Evolutionary conservation across 2,797 vertebrate genomes (phyloP).

Genomic region (Artibeus lituratus): DNA sequence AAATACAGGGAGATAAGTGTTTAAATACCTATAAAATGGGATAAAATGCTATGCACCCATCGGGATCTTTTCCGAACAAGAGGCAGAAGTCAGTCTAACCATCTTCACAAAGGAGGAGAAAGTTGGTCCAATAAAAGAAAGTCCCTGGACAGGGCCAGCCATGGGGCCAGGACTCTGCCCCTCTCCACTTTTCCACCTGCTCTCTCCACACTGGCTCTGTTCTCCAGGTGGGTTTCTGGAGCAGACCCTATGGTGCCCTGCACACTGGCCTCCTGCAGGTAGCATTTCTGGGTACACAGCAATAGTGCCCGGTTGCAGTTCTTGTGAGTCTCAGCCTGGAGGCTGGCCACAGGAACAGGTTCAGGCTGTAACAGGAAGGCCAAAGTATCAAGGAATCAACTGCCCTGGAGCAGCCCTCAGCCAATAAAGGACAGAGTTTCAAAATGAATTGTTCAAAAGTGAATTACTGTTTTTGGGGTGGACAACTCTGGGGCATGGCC

Average conservation of each 20-base stretch:
- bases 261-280: no score
- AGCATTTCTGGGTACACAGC: background rate
- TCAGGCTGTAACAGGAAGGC: background rate
- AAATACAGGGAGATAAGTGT: background rate
- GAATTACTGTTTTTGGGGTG: background rate
- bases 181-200: background rate
- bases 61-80: background rate
- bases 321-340: background rate
- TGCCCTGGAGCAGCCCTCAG: background rate
- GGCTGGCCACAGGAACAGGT: background rate
- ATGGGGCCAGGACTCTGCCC: no score
- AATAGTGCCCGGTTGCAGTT: rapidly evolving
- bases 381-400: background rate
- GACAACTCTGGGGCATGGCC: background rate
- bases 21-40: background rate
- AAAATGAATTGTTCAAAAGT: background rate
- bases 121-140: background rate
- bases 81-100: background rate
- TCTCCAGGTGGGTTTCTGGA: background rate
- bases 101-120: background rate
- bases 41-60: background rate
- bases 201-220: background rate
- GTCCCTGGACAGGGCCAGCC: background rate
- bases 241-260: background rate
- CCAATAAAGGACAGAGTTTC: background rate